Base-by-base conservation (phyloP, 1,140 invertebrate species). In the Reticulitermes speratus region DNA sequence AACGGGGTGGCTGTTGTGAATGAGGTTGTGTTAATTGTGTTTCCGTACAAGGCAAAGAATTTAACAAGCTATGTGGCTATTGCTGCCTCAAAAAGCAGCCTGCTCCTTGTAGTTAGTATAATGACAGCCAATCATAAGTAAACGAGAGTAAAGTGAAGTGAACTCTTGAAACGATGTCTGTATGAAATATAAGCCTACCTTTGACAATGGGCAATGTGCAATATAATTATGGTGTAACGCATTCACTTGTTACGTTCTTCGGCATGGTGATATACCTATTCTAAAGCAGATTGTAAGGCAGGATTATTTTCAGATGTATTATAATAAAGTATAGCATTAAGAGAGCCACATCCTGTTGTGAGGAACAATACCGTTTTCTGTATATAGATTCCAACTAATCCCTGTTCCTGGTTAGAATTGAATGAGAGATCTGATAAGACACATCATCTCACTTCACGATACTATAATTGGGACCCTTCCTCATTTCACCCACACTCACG, bases 401-500 rank as follows among this genome's bases (percentile, higher is more conserved):
- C 65, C 5, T 75, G 65, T 75, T 75, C n/a, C 7, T 75, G 65
- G 65, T 75, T 75, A 30, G 65, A 75, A 75, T 75, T 75, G 65
- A 75, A 75, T 75, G 65, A 25, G 65, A 75, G 65, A 75, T n/a
- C 25, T 75, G 65, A 75, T 75, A 75, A 75, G 65, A 75, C 65
- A 75, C n/a, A 75, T 75, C 65, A 75, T 25, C n/a, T 75, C 65
- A 75, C 65, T 75, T 75, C 25, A 75, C 65, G 65, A 30, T 75
- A 30, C n/a, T n/a, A 75, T 75, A 75, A 75, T 75, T 75, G 65
- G 52, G 65, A 75, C 8, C 65, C 65, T 30, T 8, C 65, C 65
- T 75, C 65, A 14, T 75, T 8, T 75, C 65, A n/a, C 65, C 52
- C 52, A 55, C 19, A 21, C 19, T 55, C 52, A 16, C 52, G 14